phyloP scores from a whole-genome alignment of 2,113 vertebrate species.

The Halcyon senegalensis region DNA sequence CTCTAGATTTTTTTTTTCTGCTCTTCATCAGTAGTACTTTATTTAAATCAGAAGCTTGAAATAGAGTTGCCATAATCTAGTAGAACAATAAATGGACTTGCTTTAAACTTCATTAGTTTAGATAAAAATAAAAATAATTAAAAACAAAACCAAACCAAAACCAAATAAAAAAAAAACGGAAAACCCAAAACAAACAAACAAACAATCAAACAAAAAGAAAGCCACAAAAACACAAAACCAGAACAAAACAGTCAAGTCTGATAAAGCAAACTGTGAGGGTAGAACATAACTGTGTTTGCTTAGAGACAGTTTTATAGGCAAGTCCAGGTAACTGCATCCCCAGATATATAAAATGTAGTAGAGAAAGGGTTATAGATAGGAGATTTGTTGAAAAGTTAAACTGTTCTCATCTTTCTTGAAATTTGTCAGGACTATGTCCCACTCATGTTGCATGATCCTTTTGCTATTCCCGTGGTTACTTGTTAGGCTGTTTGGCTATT shows the following conservation, averaged over 20 bases:
- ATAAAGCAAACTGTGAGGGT: background rate
- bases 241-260: fast-evolving
- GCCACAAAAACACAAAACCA: background rate
- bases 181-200: background rate
- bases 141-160: background rate
- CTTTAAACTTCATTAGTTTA: background rate
- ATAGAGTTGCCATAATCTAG: background rate
- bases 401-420: background rate
- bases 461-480: background rate
- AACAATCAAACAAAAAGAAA: too few species aligned
- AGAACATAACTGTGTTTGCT: fast-evolving
- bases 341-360: background rate
- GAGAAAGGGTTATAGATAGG: background rate
- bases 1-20: background rate
- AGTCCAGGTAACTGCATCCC: background rate
- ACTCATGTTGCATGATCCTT: background rate
- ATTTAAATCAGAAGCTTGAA: background rate
- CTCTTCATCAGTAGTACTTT: background rate
- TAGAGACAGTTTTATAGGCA: background rate
- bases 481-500: background rate
- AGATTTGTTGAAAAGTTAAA: background rate
- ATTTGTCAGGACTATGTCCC: background rate
- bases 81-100: background rate
- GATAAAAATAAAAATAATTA: background rate
- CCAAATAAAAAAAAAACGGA: too few species aligned